A percentile compares a stretch with the other conserved stretches of the same genome.
phyloP scores from a whole-genome alignment of 2,113 vertebrate species.

The Oncorhynchus mykiss region DNA sequence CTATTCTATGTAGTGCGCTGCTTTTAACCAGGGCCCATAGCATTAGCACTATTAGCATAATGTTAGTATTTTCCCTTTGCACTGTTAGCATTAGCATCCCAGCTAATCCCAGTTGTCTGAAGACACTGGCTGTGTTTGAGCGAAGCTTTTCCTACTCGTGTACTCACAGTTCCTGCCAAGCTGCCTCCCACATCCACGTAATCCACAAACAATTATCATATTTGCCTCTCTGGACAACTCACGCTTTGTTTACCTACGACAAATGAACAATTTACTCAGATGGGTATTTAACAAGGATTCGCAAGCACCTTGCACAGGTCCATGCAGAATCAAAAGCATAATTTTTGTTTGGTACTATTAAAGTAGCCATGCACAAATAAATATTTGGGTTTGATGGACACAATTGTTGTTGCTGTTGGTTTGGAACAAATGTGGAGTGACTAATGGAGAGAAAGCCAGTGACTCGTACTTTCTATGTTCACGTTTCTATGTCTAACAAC shows the following conservation, averaged over 20 bases:
- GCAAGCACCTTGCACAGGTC: constrained; percentile 47
- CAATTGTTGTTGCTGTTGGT: too few species aligned
- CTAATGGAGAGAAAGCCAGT: neutral
- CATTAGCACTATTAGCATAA: too few species aligned
- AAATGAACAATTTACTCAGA: constrained; percentile 75
- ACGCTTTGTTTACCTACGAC: constrained; percentile 69
- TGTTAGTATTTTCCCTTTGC: too few species aligned
- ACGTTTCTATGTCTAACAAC: constrained; percentile 2
- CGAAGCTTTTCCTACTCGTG: constrained; percentile 65
- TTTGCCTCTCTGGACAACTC: constrained; percentile 69
- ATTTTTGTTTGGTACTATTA: constrained; percentile 16
- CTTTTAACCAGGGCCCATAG: too few species aligned
- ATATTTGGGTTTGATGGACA: too few species aligned
- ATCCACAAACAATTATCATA: constrained; percentile 77
- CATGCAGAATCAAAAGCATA: constrained; percentile 43
- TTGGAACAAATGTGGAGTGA: neutral
- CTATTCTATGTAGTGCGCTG: too few species aligned
- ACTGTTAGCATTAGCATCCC: constrained; percentile 32
- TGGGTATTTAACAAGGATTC: constrained; percentile 58
- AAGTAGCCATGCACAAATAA: constrained; percentile 22
- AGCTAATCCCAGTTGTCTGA: constrained; percentile 44
- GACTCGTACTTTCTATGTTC: neutral
- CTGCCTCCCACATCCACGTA: constrained; percentile 69
- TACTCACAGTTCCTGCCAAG: constrained; percentile 68
- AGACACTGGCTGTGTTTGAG: constrained; percentile 69